Base-by-base conservation (phyloP, 2,797 vertebrate species). In the Poecilia gillii region DNA sequence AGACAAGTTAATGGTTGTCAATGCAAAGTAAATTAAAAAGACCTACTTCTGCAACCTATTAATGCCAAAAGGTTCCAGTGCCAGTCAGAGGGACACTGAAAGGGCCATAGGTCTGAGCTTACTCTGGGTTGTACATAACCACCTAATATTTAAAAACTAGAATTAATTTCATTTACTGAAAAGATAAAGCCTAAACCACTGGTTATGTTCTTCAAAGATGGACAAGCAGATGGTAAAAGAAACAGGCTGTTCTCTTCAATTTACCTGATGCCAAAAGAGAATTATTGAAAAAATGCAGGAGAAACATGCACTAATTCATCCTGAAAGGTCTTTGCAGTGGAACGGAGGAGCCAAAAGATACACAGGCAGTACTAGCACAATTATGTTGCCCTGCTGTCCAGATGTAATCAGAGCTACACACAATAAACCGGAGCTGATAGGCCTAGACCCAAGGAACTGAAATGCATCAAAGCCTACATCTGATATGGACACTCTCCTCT, bases 341-440 rank as follows among this genome's bases (percentile, higher is more conserved):
- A 91, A 88, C 84, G 85, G 80, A 46, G 73, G 68, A 88, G 87
- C 82, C 82, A 70, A 83, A 87, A 84, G 83, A 90, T 88, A 91
- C 82, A 89, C 81, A 74, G 79, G 81, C 83, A 64, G 75, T 78
- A 84, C 57, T 79, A 71, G 81, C 89, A 92, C 91, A 93, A 92
- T 94, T 92, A 92, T 87, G 88, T 85, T 83, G 71, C 72, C 86
- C 86, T 91, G 79, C 84, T 92, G 88, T 93, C 86, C 89, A 91
- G 91, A 93, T 93, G 88, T 81, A 88, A 93, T 94, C 94, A 16
- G 64, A 76, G 77, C 72, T 64, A 73, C 87, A 80, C 83, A 84
- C 83, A 87, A 92, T 91, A 93, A 94, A 93, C 92, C 85, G 75
- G 70, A 86, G 74, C 78, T 85, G 92, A 93, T 92, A 93, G 89